phyloP scores from a whole-genome alignment of 1,140 invertebrate genomes.

The Hycleus phaleratus region DNA sequence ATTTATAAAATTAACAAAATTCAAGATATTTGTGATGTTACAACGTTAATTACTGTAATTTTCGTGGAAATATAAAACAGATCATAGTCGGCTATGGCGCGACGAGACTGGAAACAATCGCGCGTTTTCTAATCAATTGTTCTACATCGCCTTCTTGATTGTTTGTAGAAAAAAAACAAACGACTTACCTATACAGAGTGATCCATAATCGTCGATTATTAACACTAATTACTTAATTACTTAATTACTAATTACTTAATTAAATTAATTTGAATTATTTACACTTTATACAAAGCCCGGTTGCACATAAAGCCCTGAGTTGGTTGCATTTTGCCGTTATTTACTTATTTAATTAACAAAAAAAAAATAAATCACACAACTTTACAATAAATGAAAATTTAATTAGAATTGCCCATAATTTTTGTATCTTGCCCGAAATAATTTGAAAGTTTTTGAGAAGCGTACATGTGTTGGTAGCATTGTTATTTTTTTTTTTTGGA shows the following conservation, averaged over 20 bases:
- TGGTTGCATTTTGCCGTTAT: conserved; percentile 16
- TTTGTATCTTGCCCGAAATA: conserved; percentile 5
- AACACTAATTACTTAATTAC: too few relatives aligned
- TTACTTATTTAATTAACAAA: background rate
- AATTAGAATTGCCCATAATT: background rate
- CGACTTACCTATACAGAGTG: background rate
- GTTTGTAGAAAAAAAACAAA: background rate
- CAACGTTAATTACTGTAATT: background rate
- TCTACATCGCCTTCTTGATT: background rate
- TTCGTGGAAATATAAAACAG: background rate
- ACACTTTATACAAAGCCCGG: conserved; percentile 14
- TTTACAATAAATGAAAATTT: background rate
- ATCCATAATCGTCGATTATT: too few relatives aligned
- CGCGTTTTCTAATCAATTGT: background rate
- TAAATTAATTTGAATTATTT: background rate
- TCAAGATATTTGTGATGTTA: background rate
- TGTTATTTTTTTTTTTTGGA: background rate
- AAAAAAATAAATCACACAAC: background rate
- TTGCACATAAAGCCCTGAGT: conserved; percentile 27
- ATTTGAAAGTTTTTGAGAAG: conserved; percentile 1
- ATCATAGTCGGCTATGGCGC: background rate
- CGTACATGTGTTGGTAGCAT: background rate
- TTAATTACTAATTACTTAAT: too few relatives aligned
- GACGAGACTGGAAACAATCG: background rate
- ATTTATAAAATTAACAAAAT: too few relatives aligned